A percentile compares a stretch with the other conserved stretches of the same genome.
phyloP scores from a whole-genome alignment of 2,888 invertebrate species.

The Pristionchus japonicus region DNA sequence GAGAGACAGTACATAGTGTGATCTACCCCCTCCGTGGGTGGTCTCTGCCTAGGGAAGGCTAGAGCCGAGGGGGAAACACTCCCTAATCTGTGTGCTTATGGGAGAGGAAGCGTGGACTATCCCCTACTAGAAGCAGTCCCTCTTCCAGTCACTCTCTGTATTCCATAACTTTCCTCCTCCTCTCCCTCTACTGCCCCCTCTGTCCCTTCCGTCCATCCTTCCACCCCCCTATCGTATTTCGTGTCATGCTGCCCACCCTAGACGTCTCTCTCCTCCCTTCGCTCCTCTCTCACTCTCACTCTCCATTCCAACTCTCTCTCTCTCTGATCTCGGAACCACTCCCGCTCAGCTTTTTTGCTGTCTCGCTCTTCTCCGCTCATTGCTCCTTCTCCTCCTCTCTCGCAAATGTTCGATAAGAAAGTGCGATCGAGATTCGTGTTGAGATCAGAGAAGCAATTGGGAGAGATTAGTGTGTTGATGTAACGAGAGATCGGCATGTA shows the following conservation, averaged over 20 bases:
- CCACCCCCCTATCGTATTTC: conserved; percentile 11
- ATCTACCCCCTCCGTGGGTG: background rate
- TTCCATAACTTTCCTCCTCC: background rate
- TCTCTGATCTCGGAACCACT: conserved; percentile 6
- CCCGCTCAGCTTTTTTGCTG: background rate
- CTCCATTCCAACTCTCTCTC: background rate
- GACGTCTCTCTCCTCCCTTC: background rate
- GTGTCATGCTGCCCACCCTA: conserved; percentile 26
- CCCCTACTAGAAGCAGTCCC: background rate
- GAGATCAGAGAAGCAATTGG: too few species aligned
- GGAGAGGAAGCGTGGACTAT: background rate
- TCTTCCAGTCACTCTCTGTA: background rate
- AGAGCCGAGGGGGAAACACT: background rate
- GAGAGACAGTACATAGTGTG: background rate
- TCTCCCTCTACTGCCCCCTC: background rate
- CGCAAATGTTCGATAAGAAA: too few species aligned
- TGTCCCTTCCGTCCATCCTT: background rate
- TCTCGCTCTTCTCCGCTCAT: background rate
- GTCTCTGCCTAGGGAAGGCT: background rate
- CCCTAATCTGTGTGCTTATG: background rate
- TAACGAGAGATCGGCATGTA: too few species aligned
- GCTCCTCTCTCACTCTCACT: background rate
- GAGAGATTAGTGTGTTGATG: too few species aligned
- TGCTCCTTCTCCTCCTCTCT: background rate
- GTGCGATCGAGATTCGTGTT: too few species aligned